A percentile compares a stretch with the other conserved stretches of the same genome.
These are phyloP conservation scores for Eurosta solidaginis DNA, from an alignment of 1,140 invertebrate species.

Conservation along the genomic window DNA sequence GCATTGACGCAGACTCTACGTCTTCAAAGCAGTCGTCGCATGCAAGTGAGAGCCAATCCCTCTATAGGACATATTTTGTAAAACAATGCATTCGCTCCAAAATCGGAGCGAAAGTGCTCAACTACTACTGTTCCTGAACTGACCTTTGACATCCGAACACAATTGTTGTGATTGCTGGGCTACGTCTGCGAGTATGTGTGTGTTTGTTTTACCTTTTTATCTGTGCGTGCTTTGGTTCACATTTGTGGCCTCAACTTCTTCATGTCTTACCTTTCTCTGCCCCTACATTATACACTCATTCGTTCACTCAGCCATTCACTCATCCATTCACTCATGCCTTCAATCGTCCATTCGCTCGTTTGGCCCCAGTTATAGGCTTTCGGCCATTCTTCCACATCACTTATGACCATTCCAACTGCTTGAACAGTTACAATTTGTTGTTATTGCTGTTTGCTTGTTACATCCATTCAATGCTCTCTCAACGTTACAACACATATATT, in stretches of 20 bases:
- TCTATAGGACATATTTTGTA: too few species aligned
- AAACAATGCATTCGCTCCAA: too few species aligned
- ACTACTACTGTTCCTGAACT: too few species aligned
- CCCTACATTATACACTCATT: not conserved
- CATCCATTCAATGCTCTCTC: not conserved
- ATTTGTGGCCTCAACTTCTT: not conserved
- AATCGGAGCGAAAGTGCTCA: too few species aligned
- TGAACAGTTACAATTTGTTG: not conserved
- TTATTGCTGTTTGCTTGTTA: not conserved
- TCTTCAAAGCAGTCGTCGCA: too few species aligned
- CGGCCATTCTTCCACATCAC: not conserved
- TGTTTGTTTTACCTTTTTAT: not conserved
- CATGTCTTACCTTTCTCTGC: not conserved
- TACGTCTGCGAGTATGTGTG: not conserved
- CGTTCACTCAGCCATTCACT: not conserved
- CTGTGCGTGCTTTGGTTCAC: not conserved
- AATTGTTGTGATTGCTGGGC: not conserved
- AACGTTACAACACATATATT: not conserved
- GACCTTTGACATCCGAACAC: too few species aligned
- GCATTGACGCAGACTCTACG: too few species aligned
- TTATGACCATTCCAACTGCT: slow-evolving; percentile 17
- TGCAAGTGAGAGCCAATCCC: too few species aligned
- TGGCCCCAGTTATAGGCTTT: not conserved
- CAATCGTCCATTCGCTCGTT: not conserved
- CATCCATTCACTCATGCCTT: not conserved